Evolutionary conservation across 2,888 invertebrate species (phyloP).

Genomic region (Tridacna gigas): DNA sequence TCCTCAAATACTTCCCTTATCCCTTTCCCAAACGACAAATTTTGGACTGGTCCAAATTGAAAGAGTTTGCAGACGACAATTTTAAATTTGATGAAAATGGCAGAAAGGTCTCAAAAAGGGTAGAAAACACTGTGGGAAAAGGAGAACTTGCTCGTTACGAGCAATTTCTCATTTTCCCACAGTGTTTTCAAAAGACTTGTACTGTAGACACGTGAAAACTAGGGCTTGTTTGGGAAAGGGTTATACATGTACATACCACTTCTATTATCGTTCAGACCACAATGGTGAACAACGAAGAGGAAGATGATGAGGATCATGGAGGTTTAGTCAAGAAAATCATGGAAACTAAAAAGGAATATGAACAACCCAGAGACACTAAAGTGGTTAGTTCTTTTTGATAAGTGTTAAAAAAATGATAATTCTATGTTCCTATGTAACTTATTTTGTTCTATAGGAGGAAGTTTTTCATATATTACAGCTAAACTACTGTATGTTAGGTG

Average conservation of each 20-base stretch:
- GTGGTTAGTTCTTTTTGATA: slow-evolving; percentile 75
- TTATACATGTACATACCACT: background rate
- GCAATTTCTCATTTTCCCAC: background rate
- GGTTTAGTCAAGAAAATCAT: slow-evolving; percentile 96
- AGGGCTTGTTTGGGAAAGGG: background rate
- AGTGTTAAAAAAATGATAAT: too few relatives aligned
- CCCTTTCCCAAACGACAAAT: background rate
- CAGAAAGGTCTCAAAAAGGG: too few relatives aligned
- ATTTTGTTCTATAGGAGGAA: too few relatives aligned
- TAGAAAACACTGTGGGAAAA: too few relatives aligned
- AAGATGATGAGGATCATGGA: slow-evolving; percentile 81
- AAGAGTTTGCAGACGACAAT: too few relatives aligned
- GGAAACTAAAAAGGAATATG: slow-evolving; percentile 94
- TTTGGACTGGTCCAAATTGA: too few relatives aligned
- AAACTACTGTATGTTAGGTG: too few relatives aligned
- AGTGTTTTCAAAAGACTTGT: background rate
- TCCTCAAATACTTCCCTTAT: background rate
- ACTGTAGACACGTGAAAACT: background rate
- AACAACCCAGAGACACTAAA: slow-evolving; percentile 83
- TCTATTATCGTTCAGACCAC: slow-evolving; percentile 17
- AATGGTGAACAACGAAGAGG: slow-evolving; percentile 70
- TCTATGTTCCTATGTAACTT: too few relatives aligned
- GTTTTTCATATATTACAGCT: too few relatives aligned
- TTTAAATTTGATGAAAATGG: too few relatives aligned
- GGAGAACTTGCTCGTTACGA: too few relatives aligned